phyloP scores from a whole-genome alignment of 2,888 invertebrate genomes.

The Heterodera filipjevi region DNA sequence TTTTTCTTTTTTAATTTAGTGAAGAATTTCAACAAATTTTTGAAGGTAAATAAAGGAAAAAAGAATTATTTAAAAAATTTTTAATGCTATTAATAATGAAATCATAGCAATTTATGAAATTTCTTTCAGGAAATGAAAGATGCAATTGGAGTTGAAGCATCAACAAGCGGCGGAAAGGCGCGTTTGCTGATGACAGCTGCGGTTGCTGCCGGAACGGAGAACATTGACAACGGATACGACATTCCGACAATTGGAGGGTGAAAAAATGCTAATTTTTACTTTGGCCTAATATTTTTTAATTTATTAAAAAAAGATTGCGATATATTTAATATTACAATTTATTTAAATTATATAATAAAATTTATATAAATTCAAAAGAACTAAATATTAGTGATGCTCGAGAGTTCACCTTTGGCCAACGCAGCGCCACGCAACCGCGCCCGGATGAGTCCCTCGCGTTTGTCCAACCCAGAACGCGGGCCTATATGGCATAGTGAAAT shows the following conservation, averaged over 20 bases:
- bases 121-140: constrained; percentile 53
- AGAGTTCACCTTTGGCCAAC: constrained; percentile 87
- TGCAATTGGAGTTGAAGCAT: constrained; percentile 53
- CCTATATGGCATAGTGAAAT: too few species aligned
- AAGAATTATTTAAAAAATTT: not conserved
- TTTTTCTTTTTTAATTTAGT: not conserved
- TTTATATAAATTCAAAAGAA: too few species aligned
- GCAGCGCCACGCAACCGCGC: constrained; percentile 91
- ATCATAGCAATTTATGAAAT: too few species aligned
- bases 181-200: constrained; percentile 80
- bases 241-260: constrained; percentile 67
- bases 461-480: constrained; percentile 38
- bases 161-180: constrained; percentile 43
- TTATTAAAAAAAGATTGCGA: too few species aligned
- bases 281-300: too few species aligned
- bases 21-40: constrained; percentile 64
- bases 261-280: too few species aligned
- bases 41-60: constrained; percentile 41
- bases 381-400: too few species aligned
- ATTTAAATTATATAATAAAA: too few species aligned
- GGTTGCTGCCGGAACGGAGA: constrained; percentile 83
- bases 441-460: constrained; percentile 89
- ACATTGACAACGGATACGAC: constrained; percentile 84
- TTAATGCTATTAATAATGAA: not conserved
- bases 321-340: too few species aligned